Conservation (phyloP, 2,888 invertebrate species). For the Marasmarcha lunaedactyla region DNA sequence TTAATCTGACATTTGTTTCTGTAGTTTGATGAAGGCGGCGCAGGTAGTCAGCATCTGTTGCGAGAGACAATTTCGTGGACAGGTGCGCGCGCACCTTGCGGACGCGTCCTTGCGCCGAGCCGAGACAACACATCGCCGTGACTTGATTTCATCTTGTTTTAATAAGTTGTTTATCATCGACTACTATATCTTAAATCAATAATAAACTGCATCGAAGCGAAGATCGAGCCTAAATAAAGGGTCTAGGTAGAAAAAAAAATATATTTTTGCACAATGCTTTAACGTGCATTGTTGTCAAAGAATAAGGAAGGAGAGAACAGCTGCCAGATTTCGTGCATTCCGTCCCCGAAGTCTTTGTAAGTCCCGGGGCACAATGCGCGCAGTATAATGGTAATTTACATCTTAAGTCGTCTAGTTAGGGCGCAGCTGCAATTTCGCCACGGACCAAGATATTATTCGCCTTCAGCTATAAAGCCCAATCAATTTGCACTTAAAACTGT, state of each 20-base stretch:
- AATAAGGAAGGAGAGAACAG: constrained; percentile 60
- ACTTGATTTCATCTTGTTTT: constrained; percentile 3
- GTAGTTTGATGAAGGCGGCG: constrained; percentile 10
- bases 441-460: constrained; percentile 19
- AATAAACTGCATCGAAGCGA: neutral
- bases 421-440: constrained; percentile 60
- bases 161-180: constrained; percentile 8
- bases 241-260: constrained; percentile 36
- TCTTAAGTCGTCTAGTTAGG: constrained; percentile 63
- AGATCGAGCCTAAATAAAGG: constrained; percentile 21
- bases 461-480: constrained; percentile 35
- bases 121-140: neutral
- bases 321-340: constrained; percentile 64
- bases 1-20: too few relatives aligned
- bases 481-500: constrained; percentile 27
- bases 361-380: constrained; percentile 43
- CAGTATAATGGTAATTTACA: constrained; percentile 67
- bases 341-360: constrained; percentile 64
- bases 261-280: constrained; percentile 62
- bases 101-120: constrained; percentile 28
- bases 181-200: neutral
- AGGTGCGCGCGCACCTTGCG: constrained; percentile 63
- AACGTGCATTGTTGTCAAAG: constrained; percentile 47
- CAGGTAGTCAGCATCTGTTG: constrained; percentile 63
- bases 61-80: constrained; percentile 42